Percentiles rank a stretch among this genome's conserved stretches.
Conservation (phyloP, 1,140 invertebrate genomes). For the Macrotrachela quadricornifera region DNA sequence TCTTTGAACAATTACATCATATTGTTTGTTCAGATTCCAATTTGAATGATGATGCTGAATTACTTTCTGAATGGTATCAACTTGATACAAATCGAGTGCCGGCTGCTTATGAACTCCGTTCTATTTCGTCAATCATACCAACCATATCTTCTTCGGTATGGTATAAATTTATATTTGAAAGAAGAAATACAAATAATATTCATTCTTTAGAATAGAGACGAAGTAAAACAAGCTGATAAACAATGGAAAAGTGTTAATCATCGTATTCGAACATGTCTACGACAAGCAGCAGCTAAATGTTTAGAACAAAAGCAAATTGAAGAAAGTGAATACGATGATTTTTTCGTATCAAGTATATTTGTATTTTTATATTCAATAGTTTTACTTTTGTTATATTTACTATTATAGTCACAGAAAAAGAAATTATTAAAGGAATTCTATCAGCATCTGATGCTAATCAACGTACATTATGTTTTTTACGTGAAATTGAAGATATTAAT, state of each 20-base stretch:
- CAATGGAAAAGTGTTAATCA: no score
- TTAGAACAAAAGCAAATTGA: background rate
- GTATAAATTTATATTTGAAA: no score
- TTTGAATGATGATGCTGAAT: no score
- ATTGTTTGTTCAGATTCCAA: no score
- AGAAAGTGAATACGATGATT: background rate
- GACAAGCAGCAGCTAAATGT: conserved; percentile 1
- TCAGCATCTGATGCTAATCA: background rate
- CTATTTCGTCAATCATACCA: no score
- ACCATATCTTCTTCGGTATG: no score
- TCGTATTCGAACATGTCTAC: no score
- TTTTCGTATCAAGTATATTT: background rate
- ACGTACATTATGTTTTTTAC: background rate
- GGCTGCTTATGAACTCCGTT: conserved; percentile 26
- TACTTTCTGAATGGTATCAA: no score
- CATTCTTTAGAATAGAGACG: no score
- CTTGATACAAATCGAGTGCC: no score
- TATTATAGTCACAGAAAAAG: conserved; percentile 3
- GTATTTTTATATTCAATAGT: background rate
- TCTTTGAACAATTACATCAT: background rate
- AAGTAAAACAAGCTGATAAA: no score
- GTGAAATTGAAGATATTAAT: conserved; percentile 2
- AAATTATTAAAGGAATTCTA: conserved; percentile 6
- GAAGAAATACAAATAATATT: no score
- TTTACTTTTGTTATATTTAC: background rate